Evolutionary conservation across 2,113 vertebrate genomes (phyloP).

Genomic region (Prunella fulvescens): DNA sequence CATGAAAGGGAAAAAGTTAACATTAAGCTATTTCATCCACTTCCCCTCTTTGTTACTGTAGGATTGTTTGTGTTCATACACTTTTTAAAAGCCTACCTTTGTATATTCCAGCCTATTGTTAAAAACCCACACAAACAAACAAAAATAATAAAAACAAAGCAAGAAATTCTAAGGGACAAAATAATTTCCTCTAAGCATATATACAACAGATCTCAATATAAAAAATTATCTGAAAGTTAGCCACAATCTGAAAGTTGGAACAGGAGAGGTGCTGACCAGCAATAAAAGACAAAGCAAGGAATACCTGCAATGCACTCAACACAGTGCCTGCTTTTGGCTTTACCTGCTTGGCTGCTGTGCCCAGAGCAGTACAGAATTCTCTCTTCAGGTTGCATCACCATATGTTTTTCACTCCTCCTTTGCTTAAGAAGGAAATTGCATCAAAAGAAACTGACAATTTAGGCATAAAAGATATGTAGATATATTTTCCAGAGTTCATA

Average conservation of each 20-base stretch:
- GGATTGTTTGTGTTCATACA: neutral
- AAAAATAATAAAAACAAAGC: neutral
- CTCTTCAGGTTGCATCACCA: neutral
- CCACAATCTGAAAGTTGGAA: neutral
- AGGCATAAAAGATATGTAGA: accelerated
- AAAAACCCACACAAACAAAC: neutral
- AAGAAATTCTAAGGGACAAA: neutral
- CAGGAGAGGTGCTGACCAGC: neutral
- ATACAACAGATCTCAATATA: neutral
- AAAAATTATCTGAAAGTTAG: neutral
- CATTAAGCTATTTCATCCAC: neutral
- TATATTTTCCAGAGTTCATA: neutral
- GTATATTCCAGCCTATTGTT: neutral
- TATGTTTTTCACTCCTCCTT: neutral
- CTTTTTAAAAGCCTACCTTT: neutral
- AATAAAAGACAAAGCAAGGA: neutral
- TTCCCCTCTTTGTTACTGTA: neutral
- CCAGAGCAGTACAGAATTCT: neutral
- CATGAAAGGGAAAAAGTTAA: neutral
- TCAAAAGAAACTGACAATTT: neutral
- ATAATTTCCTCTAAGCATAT: neutral
- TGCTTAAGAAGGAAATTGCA: neutral
- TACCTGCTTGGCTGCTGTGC: neutral
- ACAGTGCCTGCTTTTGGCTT: neutral
- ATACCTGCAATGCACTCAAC: neutral